phyloP scores from a whole-genome alignment of 2,113 vertebrate genomes.

The Nesoenas mayeri region DNA sequence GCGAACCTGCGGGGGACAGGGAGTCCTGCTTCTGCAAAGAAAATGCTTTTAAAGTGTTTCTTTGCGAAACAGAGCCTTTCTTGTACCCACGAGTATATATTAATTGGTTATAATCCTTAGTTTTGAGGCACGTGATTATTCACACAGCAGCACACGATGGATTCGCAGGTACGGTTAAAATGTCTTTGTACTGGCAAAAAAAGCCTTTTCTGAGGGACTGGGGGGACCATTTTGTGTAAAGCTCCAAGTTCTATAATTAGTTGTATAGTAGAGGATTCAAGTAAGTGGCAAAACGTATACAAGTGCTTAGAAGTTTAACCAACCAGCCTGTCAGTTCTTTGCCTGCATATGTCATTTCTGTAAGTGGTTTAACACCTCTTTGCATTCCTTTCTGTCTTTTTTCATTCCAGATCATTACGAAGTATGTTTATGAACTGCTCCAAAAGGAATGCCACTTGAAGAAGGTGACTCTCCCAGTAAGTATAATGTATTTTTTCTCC shows the following conservation, averaged over 20 bases:
- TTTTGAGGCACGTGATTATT: conserved; percentile 24
- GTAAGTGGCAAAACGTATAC: background rate
- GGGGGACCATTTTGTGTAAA: background rate
- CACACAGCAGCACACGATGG: background rate
- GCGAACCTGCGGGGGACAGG: background rate
- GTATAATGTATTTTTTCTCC: conserved; percentile 57
- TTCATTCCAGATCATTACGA: conserved; percentile 90
- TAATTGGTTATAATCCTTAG: conserved; percentile 37
- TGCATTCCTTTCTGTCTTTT: background rate
- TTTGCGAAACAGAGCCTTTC: background rate
- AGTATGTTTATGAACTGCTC: conserved; percentile 92
- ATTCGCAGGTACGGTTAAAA: background rate
- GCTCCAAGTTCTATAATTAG: background rate
- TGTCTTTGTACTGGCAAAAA: background rate
- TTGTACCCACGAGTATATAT: conserved; percentile 1
- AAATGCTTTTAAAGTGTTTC: conserved; percentile 7
- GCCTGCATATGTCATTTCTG: background rate
- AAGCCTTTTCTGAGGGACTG: background rate
- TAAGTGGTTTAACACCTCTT: background rate
- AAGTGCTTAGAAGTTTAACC: background rate
- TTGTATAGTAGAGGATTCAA: background rate
- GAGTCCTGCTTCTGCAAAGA: background rate
- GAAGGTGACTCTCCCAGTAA: conserved; percentile 93
- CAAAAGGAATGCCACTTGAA: conserved; percentile 94
- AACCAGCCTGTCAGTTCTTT: background rate